Conservation (phyloP, 2,113 vertebrate species). For the Hyaena hyaena region DNA sequence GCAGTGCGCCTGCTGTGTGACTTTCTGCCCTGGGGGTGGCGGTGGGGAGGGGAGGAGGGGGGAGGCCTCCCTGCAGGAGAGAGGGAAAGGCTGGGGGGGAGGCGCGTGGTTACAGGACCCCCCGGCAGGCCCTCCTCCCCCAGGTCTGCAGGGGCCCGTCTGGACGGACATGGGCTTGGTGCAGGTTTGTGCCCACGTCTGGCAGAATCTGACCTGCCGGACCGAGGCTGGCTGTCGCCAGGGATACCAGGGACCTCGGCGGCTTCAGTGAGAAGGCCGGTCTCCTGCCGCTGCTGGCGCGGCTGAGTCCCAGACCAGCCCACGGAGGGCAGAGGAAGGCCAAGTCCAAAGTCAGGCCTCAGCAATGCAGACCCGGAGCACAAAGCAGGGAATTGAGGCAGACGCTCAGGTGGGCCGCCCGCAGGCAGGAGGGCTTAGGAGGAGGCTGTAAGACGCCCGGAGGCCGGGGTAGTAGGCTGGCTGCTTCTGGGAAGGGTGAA, state of each 20-base stretch:
- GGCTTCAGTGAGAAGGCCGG: too few species aligned
- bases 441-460: background rate
- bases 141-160: too few species aligned
- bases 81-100: too few species aligned
- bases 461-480: background rate
- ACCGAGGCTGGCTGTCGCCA: accelerated
- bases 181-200: background rate
- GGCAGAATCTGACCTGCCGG: background rate
- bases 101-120: background rate
- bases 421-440: background rate
- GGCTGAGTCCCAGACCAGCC: too few species aligned
- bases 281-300: background rate
- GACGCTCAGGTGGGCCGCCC: accelerated
- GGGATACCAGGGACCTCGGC: accelerated
- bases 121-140: background rate
- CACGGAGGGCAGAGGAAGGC: background rate
- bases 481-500: background rate
- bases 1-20: background rate
- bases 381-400: background rate
- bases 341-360: background rate
- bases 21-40: background rate
- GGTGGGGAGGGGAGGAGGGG: too few species aligned
- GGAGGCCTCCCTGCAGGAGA: accelerated
- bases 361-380: background rate
- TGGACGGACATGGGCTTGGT: too few species aligned